Evolutionary conservation across 2,113 vertebrate genomes (phyloP), one percentile per base, ranked within the genome.

Genomic region (Scomber scombrus): DNA sequence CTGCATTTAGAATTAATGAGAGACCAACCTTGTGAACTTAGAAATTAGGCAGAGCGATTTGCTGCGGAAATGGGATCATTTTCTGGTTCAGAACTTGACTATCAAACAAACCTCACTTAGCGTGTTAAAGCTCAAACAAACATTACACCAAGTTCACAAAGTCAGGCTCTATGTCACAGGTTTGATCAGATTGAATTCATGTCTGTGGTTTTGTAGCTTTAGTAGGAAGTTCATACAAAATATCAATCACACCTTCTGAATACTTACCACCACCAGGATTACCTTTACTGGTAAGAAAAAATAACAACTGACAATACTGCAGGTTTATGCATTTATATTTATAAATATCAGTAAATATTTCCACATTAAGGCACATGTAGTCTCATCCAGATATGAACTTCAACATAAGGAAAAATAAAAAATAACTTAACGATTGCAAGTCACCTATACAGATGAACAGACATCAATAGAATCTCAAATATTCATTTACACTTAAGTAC

Each of bases 341-440:
- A 82, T 62, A 86, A 81, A 84, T 75, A 87, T 55, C 72, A 78
- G 23, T 52, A 23, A 52, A 65, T 52, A 61, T 50, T 63, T 85
- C 34, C 62, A 84, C 79, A 74, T 43, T 91, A 93, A 92, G 90
- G 91, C 90, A 92, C 91, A 84, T 70, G 4, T 73, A 75, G 54
- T 85, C 55, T 70, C 84, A 77, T 71, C 19, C 2, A 18, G 81
- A 85, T 62, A 75, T 47, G 34, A 55, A 46, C 45, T 57, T 52
- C 43, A 26, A 60, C 55, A 68, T 67, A 16, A 69, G 46, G 14
- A 60, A 74, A 71, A 80, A 76, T 61, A 71, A 19, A 77, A 84
- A 67, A 43, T 4, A 11, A 73, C 12, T 11, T 11, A 83, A 40
- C 9, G 7, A 40, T 40, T 40, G 14, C 56, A 61, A 57, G 73